Base-by-base conservation (phyloP, 1,140 invertebrate species). In the Tetragnatha versicolor region DNA sequence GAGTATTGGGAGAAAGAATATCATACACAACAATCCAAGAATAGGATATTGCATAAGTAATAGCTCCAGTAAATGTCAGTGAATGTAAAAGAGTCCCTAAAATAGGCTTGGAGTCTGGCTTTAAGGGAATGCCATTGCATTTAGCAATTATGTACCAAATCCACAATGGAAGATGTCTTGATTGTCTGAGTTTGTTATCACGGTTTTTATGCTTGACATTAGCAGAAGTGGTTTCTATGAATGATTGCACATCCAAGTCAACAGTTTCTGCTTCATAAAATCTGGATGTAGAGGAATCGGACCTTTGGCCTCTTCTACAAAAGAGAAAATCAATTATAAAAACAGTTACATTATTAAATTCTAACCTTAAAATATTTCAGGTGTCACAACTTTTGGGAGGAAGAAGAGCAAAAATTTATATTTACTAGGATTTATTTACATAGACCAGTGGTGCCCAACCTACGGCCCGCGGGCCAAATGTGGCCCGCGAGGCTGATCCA, bases 21-120 rank as follows among this genome's bases (percentile, higher is more conserved):
- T 87, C 85, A 82, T 82, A 86, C 0, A 83, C 82, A 7, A 82
- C 83, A 79, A 82, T 85, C 79, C 84, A 83, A 3, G 82, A 79
- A 9, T 84, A 72, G 20, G 79, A 80, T 17, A 80, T 14, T 4
- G 66, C 73, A 65, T 51, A 80, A 12, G 72, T 70, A 0, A 80
- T 12, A 5, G 72, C 79, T 20, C 58, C 45, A 25, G 51, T 83
- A 45, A 87, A 60, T 6, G 86, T 87, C 0, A 86, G 35, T 7
- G 83, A 69, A 61, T 86, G 85, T 2, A 87, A 42, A 12, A 85
- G 25, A 3, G 83, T 85, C 31, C 84, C 83, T 6, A 84, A 39
- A 29, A 84, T 79, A 33, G 83, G 82, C 65, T 79, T 83, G 14
- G 73, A 65, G 10, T 51, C 45, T 42, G 25, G 29, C 27, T 70